phyloP scores from a whole-genome alignment of 2,113 vertebrate species.

The Sinocyclocheilus anshuiensis region DNA sequence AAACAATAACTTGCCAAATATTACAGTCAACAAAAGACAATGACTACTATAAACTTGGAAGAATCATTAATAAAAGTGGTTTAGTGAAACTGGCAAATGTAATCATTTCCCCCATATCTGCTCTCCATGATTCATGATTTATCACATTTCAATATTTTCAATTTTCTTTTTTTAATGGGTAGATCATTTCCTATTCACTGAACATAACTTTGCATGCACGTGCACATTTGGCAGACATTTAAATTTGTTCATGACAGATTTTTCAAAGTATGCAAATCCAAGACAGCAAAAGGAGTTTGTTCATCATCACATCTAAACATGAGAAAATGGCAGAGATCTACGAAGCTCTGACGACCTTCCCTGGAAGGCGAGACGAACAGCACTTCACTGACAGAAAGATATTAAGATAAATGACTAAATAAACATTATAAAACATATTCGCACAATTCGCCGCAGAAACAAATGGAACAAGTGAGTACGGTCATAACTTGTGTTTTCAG shows the following conservation, averaged over 20 bases:
- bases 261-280: not conserved
- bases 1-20: not conserved
- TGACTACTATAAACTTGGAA: not conserved
- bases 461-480: constrained; percentile 16
- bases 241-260: not conserved
- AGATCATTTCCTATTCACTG: not conserved
- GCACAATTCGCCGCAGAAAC: not conserved
- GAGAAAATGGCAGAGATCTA: not conserved
- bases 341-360: not conserved
- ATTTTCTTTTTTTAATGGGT: not conserved
- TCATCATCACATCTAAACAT: constrained; percentile 14
- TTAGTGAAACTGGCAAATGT: not conserved
- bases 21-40: not conserved
- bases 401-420: constrained; percentile 24
- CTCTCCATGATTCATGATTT: not conserved
- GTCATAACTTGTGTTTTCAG: not conserved
- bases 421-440: constrained; percentile 14
- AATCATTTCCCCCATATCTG: not conserved
- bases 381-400: constrained; percentile 5
- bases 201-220: not conserved
- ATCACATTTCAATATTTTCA: too few species aligned
- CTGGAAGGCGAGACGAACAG: not conserved
- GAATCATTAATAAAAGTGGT: not conserved
- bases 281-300: constrained; percentile 20
- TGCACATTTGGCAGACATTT: not conserved